These are phyloP conservation scores for Pongo pygmaeus DNA, from an alignment of 2,113 vertebrate genomes.

Conservation along the genomic window DNA sequence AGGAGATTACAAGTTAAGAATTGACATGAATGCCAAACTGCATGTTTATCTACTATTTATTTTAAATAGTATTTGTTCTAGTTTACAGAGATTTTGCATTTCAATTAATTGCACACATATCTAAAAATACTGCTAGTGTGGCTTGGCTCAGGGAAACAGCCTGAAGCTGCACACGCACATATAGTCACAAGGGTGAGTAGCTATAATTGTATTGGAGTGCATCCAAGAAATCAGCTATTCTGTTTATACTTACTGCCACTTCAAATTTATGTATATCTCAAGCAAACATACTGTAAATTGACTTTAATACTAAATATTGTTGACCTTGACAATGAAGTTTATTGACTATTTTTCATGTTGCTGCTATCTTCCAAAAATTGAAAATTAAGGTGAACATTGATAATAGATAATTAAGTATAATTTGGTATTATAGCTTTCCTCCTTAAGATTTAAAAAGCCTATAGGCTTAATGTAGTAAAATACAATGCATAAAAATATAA, in stretches of 20 bases:
- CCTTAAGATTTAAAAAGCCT: neutral
- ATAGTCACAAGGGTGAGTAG: slow-evolving; percentile 95
- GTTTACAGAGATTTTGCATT: slow-evolving; percentile 81
- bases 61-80: slow-evolving; percentile 77
- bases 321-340: slow-evolving; percentile 76
- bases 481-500: neutral
- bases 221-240: slow-evolving; percentile 88
- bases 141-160: slow-evolving; percentile 90
- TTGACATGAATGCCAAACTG: slow-evolving; percentile 60
- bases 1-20: slow-evolving; percentile 46
- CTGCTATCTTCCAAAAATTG: slow-evolving; percentile 56
- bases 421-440: neutral
- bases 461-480: neutral
- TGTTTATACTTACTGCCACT: slow-evolving; percentile 92
- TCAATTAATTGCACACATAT: slow-evolving; percentile 81
- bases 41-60: slow-evolving; percentile 72
- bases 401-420: slow-evolving; percentile 12
- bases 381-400: slow-evolving; percentile 56
- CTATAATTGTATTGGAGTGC: slow-evolving; percentile 97
- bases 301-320: slow-evolving; percentile 82
- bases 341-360: slow-evolving; percentile 73
- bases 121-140: slow-evolving; percentile 87
- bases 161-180: slow-evolving; percentile 91
- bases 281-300: slow-evolving; percentile 87
- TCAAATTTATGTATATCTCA: slow-evolving; percentile 94